A percentile compares a stretch with the other conserved stretches of the same genome.
Conservation (phyloP, 1,140 invertebrate species). For the Campoletis sonorensis region DNA sequence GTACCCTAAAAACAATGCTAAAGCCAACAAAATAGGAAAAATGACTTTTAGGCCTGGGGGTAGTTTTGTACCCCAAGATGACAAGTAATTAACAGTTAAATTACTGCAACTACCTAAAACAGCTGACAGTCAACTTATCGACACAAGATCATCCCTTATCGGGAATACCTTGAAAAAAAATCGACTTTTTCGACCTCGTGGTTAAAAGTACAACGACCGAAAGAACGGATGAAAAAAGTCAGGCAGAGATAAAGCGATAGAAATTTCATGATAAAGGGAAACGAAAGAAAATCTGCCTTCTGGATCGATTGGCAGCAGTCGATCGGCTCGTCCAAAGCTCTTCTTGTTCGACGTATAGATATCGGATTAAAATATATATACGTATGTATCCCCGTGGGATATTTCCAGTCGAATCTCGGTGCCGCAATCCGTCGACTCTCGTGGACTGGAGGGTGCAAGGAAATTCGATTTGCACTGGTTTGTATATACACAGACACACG, state of each 20-base stretch:
- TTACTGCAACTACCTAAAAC: background rate
- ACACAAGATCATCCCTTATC: background rate
- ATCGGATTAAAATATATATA: background rate
- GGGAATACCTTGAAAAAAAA: too few relatives aligned
- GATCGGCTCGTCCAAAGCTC: background rate
- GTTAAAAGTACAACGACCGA: background rate
- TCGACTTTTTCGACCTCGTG: too few relatives aligned
- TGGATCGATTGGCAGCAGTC: background rate
- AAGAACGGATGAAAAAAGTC: background rate
- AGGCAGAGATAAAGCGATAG: background rate
- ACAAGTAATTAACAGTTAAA: too few relatives aligned
- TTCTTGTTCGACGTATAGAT: background rate
- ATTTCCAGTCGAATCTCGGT: background rate
- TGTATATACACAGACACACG: background rate
- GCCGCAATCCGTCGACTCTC: background rate
- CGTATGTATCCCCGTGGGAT: background rate
- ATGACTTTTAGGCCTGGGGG: too few relatives aligned
- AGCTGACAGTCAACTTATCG: background rate
- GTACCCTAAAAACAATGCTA: too few relatives aligned
- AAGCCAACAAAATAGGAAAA: too few relatives aligned
- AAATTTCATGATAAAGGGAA: background rate
- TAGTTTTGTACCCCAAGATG: too few relatives aligned
- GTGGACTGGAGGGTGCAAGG: background rate
- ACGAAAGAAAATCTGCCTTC: background rate
- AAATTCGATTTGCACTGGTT: constrained; percentile 31